Base-by-base conservation (phyloP, 2,113 vertebrate species). In the Balaeniceps rex region DNA sequence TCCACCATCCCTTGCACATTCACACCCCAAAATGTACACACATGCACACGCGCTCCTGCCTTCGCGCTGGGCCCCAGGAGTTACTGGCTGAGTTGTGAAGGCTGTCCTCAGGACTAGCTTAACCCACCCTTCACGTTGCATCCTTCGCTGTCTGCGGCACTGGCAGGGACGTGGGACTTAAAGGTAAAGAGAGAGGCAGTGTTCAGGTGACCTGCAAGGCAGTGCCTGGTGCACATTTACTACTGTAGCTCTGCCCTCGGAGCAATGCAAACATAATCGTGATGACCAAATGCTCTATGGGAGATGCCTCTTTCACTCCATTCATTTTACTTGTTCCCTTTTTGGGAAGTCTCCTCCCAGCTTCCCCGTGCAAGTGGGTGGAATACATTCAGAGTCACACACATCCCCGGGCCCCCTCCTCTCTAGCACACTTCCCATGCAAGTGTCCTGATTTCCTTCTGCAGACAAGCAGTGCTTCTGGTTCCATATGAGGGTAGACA, bases 31-130 rank as follows among this genome's bases (percentile, higher is more conserved):
- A 70, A 51, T 1, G 4, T 11, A 6, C 40, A 28, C 29, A 9
- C 2, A 0, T 21, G 34, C 36, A 42, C 25, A 15, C 0, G 0
- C 31, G 1, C 29, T 55, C 25, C 81, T 79, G 40, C 74, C 55
- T 74, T 40, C 17, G 1, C 40, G 10, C 24, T 4, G 52, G 8
- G 40, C 12, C 64, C 46, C 18, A 4, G 80, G 54, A 55, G n/a
- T 0, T 25, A 0, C 47, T 28, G 21, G 34, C 34, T 29, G 15
- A n/a, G 52, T 9, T 38, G 0, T 25, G 18, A 33, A 54, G 24
- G 34, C 63, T 49, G 31, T 69, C 29, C 92, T 58, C 54, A 22
- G 64, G 33, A 24, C n/a, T 6, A 36, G 9, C 7, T 40, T 9
- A 18, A 18, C 12, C 23, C 8, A 2, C 9, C 42, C 55, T 49